A percentile compares a stretch with the other conserved stretches of the same genome.
Conservation (phyloP, 2,113 vertebrate genomes). For the Vidua macroura region DNA sequence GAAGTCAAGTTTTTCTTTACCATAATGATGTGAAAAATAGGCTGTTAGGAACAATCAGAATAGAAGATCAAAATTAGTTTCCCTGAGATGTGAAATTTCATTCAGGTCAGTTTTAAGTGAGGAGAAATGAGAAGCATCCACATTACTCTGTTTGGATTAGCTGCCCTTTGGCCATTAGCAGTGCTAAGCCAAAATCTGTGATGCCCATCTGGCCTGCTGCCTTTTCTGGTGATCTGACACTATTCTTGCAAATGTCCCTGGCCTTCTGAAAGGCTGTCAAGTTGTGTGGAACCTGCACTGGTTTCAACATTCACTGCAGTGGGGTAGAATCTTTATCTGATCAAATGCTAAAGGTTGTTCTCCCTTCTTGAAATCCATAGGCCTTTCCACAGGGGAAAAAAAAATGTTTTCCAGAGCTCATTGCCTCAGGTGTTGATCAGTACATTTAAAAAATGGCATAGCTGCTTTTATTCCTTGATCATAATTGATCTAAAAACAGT, state of each 20-base stretch:
- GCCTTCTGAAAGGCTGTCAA: background rate
- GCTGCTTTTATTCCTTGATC: background rate
- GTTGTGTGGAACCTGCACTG: accelerated
- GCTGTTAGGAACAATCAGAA: background rate
- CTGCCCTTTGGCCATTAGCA: background rate
- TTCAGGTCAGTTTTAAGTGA: background rate
- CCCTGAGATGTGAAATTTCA: background rate
- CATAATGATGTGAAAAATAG: background rate
- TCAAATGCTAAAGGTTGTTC: background rate
- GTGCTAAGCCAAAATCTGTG: background rate
- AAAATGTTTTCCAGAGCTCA: background rate
- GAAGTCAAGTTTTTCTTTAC: background rate
- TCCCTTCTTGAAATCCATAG: background rate
- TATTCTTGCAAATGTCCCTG: background rate
- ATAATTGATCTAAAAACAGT: background rate
- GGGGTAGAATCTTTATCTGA: background rate
- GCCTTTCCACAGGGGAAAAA: background rate
- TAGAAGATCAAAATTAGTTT: background rate
- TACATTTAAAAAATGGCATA: background rate
- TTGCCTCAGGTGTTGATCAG: background rate
- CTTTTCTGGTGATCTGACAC: background rate
- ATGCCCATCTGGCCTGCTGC: background rate
- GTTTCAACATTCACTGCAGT: background rate
- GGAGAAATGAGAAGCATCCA: background rate
- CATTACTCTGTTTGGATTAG: background rate